These are phyloP conservation scores for Orchesella flavescens DNA, from an alignment of 2,888 invertebrate species.

Conservation along the genomic window DNA sequence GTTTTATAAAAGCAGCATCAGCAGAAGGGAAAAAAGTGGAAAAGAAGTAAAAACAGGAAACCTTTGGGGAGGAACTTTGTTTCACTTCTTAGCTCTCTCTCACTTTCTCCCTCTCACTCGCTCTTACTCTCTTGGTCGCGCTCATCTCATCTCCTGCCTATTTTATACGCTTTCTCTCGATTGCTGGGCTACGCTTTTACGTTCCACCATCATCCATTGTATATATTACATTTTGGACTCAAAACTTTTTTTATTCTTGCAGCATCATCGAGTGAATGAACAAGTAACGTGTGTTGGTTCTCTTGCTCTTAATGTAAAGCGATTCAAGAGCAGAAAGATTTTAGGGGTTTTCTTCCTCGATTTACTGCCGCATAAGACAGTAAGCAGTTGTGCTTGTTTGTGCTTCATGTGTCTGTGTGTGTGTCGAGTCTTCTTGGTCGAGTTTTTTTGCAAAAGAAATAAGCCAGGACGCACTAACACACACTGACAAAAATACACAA, in stretches of 20 bases:
- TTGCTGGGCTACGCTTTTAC: neutral
- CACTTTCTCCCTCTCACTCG: conserved; percentile 26
- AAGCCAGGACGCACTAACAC: conserved; percentile 8
- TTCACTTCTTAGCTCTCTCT: conserved; percentile 40
- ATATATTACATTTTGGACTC: no score
- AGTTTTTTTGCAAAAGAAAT: conserved; percentile 26
- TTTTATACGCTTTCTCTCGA: neutral
- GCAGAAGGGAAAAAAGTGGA: conserved; percentile 3
- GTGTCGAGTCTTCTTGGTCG: conserved; percentile 31
- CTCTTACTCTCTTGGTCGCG: neutral
- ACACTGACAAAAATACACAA: no score
- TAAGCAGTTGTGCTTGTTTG: conserved; percentile 17
- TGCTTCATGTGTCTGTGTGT: conserved; percentile 13
- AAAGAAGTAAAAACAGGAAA: conserved; percentile 22
- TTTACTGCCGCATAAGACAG: conserved; percentile 23
- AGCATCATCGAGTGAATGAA: no score
- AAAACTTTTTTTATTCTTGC: no score
- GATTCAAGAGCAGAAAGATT: neutral
- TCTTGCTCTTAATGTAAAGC: no score
- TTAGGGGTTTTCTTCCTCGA: conserved; percentile 20
- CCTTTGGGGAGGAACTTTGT: conserved; percentile 49
- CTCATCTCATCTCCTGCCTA: conserved; percentile 9
- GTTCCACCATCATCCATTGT: neutral
- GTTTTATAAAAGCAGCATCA: neutral
- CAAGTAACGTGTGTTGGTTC: no score